Conservation (phyloP, 2,888 invertebrate genomes). For the Cremastinae sp. region DNA sequence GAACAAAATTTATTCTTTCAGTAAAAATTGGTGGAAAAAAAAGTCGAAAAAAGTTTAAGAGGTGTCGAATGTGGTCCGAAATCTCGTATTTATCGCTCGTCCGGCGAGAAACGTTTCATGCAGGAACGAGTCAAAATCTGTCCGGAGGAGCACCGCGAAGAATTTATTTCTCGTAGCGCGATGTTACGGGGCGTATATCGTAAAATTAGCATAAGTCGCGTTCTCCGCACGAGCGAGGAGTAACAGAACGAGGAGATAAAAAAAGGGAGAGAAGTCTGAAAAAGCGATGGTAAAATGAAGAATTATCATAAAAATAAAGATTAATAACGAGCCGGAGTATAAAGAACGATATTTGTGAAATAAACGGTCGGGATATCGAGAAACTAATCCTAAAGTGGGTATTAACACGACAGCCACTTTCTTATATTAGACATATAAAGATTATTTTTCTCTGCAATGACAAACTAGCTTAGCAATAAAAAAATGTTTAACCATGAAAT, state of each 20-base stretch:
- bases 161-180: conserved; percentile 56
- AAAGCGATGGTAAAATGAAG: conserved; percentile 17
- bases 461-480: not conserved
- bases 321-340: conserved; percentile 31
- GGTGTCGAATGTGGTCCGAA: conserved; percentile 62
- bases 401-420: conserved; percentile 24
- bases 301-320: conserved; percentile 37
- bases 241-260: not conserved
- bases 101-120: conserved; percentile 18
- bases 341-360: conserved; percentile 30
- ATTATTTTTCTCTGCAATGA: conserved; percentile 30
- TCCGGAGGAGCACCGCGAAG: conserved; percentile 48
- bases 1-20: too few species aligned
- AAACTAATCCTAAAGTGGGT: conserved; percentile 37
- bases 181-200: conserved; percentile 69
- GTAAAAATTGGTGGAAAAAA: conserved; percentile 2
- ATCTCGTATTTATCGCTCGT: not conserved
- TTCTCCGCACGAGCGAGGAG: conserved; percentile 29
- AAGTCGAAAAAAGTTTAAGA: conserved; percentile 41
- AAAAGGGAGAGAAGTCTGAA: conserved; percentile 12
- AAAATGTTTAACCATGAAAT: not conserved
- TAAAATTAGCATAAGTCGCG: conserved; percentile 73
- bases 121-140: conserved; percentile 66
- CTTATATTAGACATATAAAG: conserved; percentile 27
- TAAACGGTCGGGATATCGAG: conserved; percentile 41